These are phyloP conservation scores for Pseudomyrmex cubaensis DNA, from an alignment of 1,140 invertebrate species.

Conservation along the genomic window DNA sequence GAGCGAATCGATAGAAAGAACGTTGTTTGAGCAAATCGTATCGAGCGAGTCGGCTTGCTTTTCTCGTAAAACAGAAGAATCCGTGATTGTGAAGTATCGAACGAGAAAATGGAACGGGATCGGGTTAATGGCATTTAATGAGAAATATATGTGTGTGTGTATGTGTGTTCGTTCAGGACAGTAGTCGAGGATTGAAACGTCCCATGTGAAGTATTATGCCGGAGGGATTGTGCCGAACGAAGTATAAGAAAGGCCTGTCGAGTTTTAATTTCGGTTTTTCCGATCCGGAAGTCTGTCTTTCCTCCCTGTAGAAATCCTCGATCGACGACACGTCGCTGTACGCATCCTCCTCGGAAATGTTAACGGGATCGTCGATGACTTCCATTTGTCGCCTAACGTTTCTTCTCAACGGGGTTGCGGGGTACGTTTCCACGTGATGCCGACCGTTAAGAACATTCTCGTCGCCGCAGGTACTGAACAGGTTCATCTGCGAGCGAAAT, in stretches of 20 bases:
- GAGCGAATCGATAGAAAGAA: background rate
- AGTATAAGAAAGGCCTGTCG: slow-evolving; percentile 94
- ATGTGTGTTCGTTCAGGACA: slow-evolving; percentile 85
- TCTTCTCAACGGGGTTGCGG: slow-evolving; percentile 85
- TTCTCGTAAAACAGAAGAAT: slow-evolving; percentile 2
- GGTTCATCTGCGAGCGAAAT: slow-evolving; percentile 85
- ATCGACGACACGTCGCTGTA: background rate
- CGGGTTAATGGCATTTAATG: slow-evolving; percentile 39
- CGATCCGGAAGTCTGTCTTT: slow-evolving; percentile 55
- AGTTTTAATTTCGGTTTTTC: slow-evolving; percentile 91
- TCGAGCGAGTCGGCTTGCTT: background rate
- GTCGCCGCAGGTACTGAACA: slow-evolving; percentile 92
- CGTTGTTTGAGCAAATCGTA: slow-evolving; percentile 36
- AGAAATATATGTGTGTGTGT: background rate
- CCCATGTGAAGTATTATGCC: slow-evolving; percentile 94
- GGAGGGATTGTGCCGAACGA: slow-evolving; percentile 94
- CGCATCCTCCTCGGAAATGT: background rate
- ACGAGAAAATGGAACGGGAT: slow-evolving; percentile 25
- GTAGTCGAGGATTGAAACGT: slow-evolving; percentile 92
- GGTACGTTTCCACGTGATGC: slow-evolving; percentile 92
- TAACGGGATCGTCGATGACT: background rate
- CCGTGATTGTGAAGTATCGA: slow-evolving; percentile 7
- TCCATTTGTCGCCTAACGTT: background rate
- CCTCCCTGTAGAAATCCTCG: slow-evolving; percentile 55
- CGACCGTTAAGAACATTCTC: slow-evolving; percentile 88